These are phyloP conservation scores for Torymus texanus DNA, from an alignment of 2,888 invertebrate genomes.

Conservation along the genomic window DNA sequence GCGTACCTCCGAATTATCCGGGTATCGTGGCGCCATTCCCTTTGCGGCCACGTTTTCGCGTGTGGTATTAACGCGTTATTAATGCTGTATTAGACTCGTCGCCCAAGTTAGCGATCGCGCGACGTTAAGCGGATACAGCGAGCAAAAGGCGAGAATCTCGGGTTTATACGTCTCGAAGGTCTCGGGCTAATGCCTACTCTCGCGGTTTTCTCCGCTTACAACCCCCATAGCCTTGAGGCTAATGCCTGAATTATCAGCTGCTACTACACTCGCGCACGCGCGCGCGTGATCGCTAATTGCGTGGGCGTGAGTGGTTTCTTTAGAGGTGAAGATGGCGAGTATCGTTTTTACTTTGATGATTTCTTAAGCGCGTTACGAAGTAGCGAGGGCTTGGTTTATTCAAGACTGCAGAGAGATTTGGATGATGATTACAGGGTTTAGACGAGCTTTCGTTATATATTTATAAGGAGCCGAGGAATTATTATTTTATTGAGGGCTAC, in stretches of 20 bases:
- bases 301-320: neutral
- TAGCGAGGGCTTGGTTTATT: neutral
- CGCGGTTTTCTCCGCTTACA: constrained; percentile 15
- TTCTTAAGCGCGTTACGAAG: neutral
- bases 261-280: constrained; percentile 26
- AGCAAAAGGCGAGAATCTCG: neutral
- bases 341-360: constrained; percentile 2
- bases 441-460: too few species aligned
- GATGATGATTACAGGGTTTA: too few species aligned
- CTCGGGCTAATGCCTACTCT: constrained; percentile 12
- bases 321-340: neutral
- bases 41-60: constrained; percentile 6
- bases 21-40: constrained; percentile 16
- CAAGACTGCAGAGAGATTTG: too few species aligned
- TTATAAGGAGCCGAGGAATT: too few species aligned
- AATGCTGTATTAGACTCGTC: constrained; percentile 58
- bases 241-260: constrained; percentile 48
- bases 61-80: constrained; percentile 61
- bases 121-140: constrained; percentile 43
- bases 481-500: too few species aligned
- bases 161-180: constrained; percentile 29
- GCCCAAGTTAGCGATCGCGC: constrained; percentile 30
- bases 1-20: constrained; percentile 32
- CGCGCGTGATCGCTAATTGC: constrained; percentile 37
- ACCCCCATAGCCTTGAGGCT: neutral